These are phyloP conservation scores for Mimumesa dahlbomi DNA, from an alignment of 2,888 invertebrate species.

Conservation along the genomic window DNA sequence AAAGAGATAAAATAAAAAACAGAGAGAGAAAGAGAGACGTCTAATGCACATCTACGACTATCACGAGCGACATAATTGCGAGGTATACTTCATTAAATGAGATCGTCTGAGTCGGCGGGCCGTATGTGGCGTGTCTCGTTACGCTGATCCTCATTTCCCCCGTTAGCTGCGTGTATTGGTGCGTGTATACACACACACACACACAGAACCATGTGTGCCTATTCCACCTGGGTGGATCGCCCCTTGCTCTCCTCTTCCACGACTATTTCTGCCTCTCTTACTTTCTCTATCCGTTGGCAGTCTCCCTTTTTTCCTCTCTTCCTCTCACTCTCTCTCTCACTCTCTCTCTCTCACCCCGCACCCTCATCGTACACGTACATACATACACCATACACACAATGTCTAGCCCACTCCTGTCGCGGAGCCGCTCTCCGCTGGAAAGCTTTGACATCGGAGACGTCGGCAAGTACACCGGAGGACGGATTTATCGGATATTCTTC, in stretches of 20 bases:
- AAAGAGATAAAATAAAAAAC: not conserved
- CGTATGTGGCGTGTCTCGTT: conserved; percentile 39
- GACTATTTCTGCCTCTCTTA: conserved; percentile 7
- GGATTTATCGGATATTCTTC: conserved; percentile 64
- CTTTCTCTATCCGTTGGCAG: conserved; percentile 6
- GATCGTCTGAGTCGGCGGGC: conserved; percentile 44
- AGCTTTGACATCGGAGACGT: conserved; percentile 67
- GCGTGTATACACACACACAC: conserved; percentile 12
- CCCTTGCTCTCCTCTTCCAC: conserved; percentile 8
- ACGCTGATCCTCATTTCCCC: conserved; percentile 19
- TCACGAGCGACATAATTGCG: conserved; percentile 58
- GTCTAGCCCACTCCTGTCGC: conserved; percentile 37
- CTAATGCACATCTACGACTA: conserved; percentile 52
- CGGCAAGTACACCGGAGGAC: conserved; percentile 57
- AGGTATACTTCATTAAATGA: conserved; percentile 62
- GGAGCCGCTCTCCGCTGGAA: conserved; percentile 57
- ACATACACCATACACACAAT: conserved; percentile 17
- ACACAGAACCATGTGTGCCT: not conserved
- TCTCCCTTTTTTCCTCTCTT: conserved; percentile 7
- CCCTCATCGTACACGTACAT: conserved; percentile 16
- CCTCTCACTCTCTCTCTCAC: conserved; percentile 1
- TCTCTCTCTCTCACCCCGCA: conserved; percentile 17
- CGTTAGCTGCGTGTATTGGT: not conserved
- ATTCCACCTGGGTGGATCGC: not conserved
- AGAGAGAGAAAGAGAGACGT: conserved; percentile 33